Base-by-base conservation (phyloP, 2,797 vertebrate species). In the Siniperca undulata region DNA sequence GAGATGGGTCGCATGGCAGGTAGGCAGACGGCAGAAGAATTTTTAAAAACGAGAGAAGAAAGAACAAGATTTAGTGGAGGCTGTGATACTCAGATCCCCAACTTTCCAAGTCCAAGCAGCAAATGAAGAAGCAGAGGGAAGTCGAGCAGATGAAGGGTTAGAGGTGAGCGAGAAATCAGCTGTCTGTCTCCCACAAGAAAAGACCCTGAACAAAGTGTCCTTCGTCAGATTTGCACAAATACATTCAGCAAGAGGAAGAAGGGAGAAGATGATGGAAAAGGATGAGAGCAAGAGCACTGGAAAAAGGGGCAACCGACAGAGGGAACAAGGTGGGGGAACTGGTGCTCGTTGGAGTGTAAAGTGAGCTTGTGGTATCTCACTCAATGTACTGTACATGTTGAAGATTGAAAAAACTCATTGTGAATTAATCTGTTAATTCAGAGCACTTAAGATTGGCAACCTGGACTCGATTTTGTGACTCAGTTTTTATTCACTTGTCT, bases 81-180 rank as follows among this genome's bases (percentile, higher is more conserved):
- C 86, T 86, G 86, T 86, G 74, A 88, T 70, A 85, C 62, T 83
- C 70, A 83, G 85, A 92, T 92, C 86, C 86, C 82, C 76, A 85
- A 86, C 85, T 84, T 82, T 87, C 82, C 87, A 95, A 92, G 94
- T 96, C 94, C 94, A 92, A 93, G 91, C 93, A 93, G 89, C 93
- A 83, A 86, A 95, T 91, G 92, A 91, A 90, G 92, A 94, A 94
- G 94, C 92, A 84, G 70, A 81, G 85, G 82, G 70, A 86, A 86
- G 92, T 90, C 83, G 89, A 89, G 92, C 87, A 71, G 90, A 93
- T 95, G 94, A 91, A 82, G 84, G 77, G 79, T 91, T 86, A 90
- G 86, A 88, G 76, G 89, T 87, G 85, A 93, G 92, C 78, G 27
- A 86, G 78, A 85, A 83, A 86, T 84, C 90, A 86, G 91, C 87